Evolutionary conservation across 2,888 invertebrate species (phyloP), one percentile per base, ranked within the genome.

Genomic region (Melangyna quadrimaculata): DNA sequence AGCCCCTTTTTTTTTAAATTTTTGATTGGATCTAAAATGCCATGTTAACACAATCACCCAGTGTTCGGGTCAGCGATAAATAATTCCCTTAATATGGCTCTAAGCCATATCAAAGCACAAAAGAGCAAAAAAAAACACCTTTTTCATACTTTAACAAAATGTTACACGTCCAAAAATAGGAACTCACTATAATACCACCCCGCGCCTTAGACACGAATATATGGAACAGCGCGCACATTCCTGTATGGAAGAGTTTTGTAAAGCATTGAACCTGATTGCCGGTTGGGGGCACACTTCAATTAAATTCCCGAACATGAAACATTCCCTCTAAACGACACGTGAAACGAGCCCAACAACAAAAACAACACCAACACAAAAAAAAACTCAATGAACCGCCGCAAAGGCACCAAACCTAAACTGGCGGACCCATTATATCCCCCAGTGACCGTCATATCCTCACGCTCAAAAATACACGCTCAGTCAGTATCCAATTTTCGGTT

Each of bases 401-500:
- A 77, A 74, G 79, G 87, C 80, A 87, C 77, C 86, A 83, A 80
- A 87, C 83, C 80, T 78, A 71, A 81, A 73, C 80, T 69, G 86
- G 86, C 81, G 87, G 82, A 67, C 73, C 72, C 74, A 77, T 77
- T 77, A 80, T 78, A 77, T 77, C 69, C 80, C 80, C 80, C 80
- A 75, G 77, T 72, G 77, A 80, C 80, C 80, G 69, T 86, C 73
- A 86, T 77, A 78, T 73, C 77, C 77, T 69, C 35, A 35, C 57
- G 86, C 69, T 75, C 37, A 72, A 37, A 51, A 74, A 82, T 77
- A 74, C 73, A 74, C 82, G 73, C 69, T 81, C 86, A 87, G 87
- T 74, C 83, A 84, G 87, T 86, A 87, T 87, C 87, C 87, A 87
- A 87, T 86, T 87, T 87, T 87, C 87, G 87, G 87, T 87, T 77